phyloP scores from a whole-genome alignment of 2,797 vertebrate genomes.

The Brotula barbata region DNA sequence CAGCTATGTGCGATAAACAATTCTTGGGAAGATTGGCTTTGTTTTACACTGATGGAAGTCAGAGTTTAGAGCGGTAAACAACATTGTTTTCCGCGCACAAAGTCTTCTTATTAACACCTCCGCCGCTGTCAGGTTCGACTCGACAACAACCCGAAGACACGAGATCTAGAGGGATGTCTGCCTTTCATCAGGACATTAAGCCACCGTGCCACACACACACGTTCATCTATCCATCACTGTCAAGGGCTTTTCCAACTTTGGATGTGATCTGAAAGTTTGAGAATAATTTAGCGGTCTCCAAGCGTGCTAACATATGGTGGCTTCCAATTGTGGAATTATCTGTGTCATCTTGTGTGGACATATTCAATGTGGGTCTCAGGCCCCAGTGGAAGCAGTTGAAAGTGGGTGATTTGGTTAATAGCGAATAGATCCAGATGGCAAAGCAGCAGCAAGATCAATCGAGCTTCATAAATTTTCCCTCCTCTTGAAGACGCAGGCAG shows the following conservation, averaged over 20 bases:
- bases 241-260: conserved; percentile 46
- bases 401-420: conserved; percentile 77
- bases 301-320: conserved; percentile 86
- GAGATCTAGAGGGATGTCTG: background rate
- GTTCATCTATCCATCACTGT: conserved; percentile 54
- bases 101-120: conserved; percentile 13
- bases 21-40: background rate
- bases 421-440: conserved; percentile 77
- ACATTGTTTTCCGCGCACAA: background rate
- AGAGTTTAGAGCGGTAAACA: conserved; percentile 17
- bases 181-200: conserved; percentile 20
- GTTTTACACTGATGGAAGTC: conserved; percentile 17
- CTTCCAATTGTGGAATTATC: conserved; percentile 86
- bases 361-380: conserved; percentile 85
- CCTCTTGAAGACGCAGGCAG: conserved; percentile 70
- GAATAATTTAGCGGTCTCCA: conserved; percentile 75
- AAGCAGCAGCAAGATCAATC: conserved; percentile 75
- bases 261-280: conserved; percentile 83
- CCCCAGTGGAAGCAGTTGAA: conserved; percentile 79
- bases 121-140: conserved; percentile 12
- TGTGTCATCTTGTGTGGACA: conserved; percentile 84
- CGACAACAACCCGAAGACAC: conserved; percentile 25
- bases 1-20: conserved; percentile 5
- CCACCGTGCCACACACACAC: conserved; percentile 11
- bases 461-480: conserved; percentile 69